Percentiles rank a stretch among this genome's conserved stretches.
Conservation (phyloP, 1,140 invertebrate genomes). For the Sinella curviseta region DNA sequence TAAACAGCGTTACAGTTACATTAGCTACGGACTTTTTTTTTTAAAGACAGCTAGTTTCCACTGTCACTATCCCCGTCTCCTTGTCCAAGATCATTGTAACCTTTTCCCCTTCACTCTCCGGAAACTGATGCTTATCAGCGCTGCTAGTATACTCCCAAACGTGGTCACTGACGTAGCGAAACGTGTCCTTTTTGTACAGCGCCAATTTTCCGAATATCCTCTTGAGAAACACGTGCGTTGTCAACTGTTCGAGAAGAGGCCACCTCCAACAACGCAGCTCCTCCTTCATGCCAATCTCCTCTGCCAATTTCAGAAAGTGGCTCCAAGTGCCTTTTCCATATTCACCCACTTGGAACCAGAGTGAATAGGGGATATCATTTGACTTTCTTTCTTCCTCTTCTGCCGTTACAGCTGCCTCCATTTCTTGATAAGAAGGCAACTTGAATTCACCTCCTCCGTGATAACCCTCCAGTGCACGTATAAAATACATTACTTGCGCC, state of each 20-base stretch:
- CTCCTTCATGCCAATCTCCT: neutral
- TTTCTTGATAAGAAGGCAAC: neutral
- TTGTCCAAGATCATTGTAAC: neutral
- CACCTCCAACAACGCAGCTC: neutral
- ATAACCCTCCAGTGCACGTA: neutral
- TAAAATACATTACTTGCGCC: neutral
- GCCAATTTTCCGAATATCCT: neutral
- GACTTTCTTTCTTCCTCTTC: neutral
- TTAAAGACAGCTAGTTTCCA: too few species aligned
- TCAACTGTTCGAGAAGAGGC: neutral
- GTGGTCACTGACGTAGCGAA: neutral
- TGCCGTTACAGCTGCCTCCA: neutral
- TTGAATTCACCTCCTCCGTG: neutral
- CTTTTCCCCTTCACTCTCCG: neutral
- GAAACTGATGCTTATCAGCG: neutral
- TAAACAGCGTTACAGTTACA: too few species aligned
- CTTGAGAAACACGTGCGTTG: neutral
- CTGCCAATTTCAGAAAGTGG: neutral
- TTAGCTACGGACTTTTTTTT: too few species aligned
- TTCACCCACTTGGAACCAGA: conserved; percentile 4
- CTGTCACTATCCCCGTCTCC: neutral
- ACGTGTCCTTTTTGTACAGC: neutral
- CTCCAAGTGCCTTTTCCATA: neutral
- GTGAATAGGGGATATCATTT: neutral
- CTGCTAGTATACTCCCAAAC: neutral